phyloP scores from a whole-genome alignment of 2,888 invertebrate genomes.

The Apamea anceps region DNA sequence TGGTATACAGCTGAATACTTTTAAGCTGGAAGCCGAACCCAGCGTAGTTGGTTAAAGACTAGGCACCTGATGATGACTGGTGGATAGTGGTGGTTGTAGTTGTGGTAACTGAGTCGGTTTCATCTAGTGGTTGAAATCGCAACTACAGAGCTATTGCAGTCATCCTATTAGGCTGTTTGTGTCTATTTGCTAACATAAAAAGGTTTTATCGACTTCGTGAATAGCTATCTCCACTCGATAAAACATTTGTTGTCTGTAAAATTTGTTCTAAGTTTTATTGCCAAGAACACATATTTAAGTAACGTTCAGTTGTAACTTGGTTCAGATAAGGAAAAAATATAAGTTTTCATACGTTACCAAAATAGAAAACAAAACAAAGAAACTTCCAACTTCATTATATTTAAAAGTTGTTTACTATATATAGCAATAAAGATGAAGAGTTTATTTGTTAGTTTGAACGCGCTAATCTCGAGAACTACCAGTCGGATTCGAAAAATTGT shows the following conservation, averaged over 20 bases:
- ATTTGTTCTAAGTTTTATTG: not conserved
- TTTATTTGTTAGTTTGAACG: not conserved
- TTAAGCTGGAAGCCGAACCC: not conserved
- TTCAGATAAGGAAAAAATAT: not conserved
- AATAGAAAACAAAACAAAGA: not conserved
- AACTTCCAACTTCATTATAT: not conserved
- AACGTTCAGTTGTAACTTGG: not conserved
- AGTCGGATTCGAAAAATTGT: not conserved
- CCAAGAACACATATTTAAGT: not conserved
- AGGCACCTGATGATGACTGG: not conserved
- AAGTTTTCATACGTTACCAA: not conserved
- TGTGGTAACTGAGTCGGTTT: not conserved
- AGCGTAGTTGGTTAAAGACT: not conserved
- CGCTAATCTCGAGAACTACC: not conserved
- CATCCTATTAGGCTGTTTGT: no score
- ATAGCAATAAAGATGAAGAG: not conserved
- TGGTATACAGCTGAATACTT: not conserved
- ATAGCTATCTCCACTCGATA: not conserved
- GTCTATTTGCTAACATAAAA: not conserved
- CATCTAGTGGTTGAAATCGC: not conserved
- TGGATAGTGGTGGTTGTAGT: no score
- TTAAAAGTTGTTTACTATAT: not conserved
- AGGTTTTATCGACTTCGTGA: slow-evolving; percentile 7
- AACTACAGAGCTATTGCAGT: not conserved
- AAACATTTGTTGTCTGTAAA: not conserved